Percentiles rank a stretch among this genome's conserved stretches.
Conservation (phyloP, 2,888 invertebrate genomes). For the Catocala nupta region DNA sequence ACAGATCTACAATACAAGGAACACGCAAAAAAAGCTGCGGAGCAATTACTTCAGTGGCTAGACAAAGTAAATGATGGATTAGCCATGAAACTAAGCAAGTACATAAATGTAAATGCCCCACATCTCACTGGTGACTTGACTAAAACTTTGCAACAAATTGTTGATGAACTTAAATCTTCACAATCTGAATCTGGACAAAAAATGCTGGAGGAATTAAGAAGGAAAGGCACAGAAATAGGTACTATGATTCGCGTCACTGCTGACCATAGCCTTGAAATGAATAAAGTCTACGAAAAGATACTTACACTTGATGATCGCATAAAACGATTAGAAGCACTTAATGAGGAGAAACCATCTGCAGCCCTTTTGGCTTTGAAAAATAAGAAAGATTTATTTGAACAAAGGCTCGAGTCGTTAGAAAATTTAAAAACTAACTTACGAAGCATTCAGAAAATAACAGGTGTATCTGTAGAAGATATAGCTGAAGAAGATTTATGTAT, state of each 20-base stretch:
- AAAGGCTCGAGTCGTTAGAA: conserved; percentile 67
- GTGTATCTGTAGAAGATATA: conserved; percentile 55
- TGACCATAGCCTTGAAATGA: conserved; percentile 72
- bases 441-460: conserved; percentile 56
- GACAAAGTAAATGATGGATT: conserved; percentile 76
- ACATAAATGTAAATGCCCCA: conserved; percentile 65
- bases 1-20: conserved; percentile 64
- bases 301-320: conserved; percentile 70
- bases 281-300: conserved; percentile 74
- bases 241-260: conserved; percentile 70
- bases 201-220: conserved; percentile 66
- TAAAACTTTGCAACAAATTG: conserved; percentile 74
- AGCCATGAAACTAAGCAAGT: conserved; percentile 65
- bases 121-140: conserved; percentile 66
- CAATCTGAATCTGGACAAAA: conserved; percentile 55
- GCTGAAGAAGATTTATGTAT: conserved; percentile 64
- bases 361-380: conserved; percentile 70
- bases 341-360: conserved; percentile 63
- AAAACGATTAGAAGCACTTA: conserved; percentile 58
- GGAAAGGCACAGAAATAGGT: conserved; percentile 65
- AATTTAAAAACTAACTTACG: conserved; percentile 70
- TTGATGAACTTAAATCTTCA: conserved; percentile 65
- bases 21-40: conserved; percentile 57
- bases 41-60: conserved; percentile 74
- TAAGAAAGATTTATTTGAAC: conserved; percentile 74